Evolutionary conservation across 23 tunicate species (phyloP), one percentile per base, ranked within the genome.

Genomic region (Ciona savignyi): DNA sequence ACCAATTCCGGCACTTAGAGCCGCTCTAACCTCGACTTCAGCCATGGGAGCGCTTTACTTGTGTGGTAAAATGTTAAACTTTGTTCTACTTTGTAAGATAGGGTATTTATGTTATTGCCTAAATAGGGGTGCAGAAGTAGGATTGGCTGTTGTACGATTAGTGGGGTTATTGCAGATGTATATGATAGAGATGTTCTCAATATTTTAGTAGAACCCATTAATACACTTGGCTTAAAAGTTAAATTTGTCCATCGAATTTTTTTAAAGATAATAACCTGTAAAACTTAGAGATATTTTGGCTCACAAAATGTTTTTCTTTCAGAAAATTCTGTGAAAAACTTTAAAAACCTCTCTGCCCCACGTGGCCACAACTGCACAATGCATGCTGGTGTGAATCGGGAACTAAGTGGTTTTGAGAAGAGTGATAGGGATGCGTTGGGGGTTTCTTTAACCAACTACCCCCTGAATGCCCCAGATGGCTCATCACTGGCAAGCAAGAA

Each of bases 341-440:
- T 74, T 29, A 74, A 2, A 2, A 74, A 74, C 51, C 4, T 30
- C 0, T 27, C 69, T 1, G 69, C 48, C 2, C 24, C 25, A 32
- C 64, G 65, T 33, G 30, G 11, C 0, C 60, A 67, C 26, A 79
- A 86, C 73, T 86, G 93, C 66, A 74, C 74, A 1, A 60, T 26
- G 3, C 51, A 51, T 23, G 80, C 74, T 0, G 63, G 28, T 1
- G 62, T 86, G 2, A 72, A 86, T 21, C 64, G 93, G 22, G 67
- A 74, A 4, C 62, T 86, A 32, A 66, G 48, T 1, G 85, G 85
- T 30, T 81, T 68, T 30, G 93, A 86, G 56, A 61, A 79, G 15
- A 68, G 76, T 26, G 81, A 74, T 60, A 29, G 71, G 27, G 93
- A 86, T 35, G 76, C 79, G 25, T 67, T 86, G 65, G 93, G 93